These are phyloP conservation scores for Leptopilina boulardi DNA, from an alignment of 1,140 invertebrate genomes.

Conservation along the genomic window DNA sequence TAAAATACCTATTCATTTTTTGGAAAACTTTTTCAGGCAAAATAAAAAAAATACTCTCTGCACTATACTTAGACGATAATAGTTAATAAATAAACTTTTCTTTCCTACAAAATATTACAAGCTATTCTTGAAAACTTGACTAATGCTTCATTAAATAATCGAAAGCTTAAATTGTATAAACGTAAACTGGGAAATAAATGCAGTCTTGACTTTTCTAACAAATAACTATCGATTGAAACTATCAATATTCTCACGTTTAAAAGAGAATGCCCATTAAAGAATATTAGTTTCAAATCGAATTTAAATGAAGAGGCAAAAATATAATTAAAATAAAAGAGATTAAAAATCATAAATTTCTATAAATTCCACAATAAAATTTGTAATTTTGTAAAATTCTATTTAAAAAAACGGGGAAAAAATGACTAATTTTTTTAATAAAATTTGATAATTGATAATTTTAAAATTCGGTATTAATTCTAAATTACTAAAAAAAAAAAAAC, in stretches of 20 bases:
- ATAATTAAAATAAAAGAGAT: neutral
- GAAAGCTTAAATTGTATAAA: neutral
- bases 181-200: slow-evolving; percentile 21
- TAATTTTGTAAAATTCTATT: no score
- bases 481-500: no score
- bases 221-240: slow-evolving; percentile 21
- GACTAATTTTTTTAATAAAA: no score
- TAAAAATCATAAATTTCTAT: no score
- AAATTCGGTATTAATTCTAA: no score
- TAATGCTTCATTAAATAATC: slow-evolving; percentile 9
- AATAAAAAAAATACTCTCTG: neutral
- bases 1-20: neutral
- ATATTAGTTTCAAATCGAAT: slow-evolving; percentile 10
- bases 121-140: neutral
- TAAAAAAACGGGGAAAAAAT: no score
- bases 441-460: no score
- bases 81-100: slow-evolving; percentile 22
- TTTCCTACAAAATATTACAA: neutral
- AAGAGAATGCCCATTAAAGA: neutral
- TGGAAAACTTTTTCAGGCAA: no score
- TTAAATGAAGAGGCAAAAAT: neutral
- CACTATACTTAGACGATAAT: neutral
- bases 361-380: no score
- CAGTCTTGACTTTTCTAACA: neutral
- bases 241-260: slow-evolving; percentile 10